Percentiles rank a stretch among this genome's conserved stretches.
These are phyloP conservation scores for Teleogryllus occipitalis DNA, from an alignment of 1,140 invertebrate species.

Conservation along the genomic window DNA sequence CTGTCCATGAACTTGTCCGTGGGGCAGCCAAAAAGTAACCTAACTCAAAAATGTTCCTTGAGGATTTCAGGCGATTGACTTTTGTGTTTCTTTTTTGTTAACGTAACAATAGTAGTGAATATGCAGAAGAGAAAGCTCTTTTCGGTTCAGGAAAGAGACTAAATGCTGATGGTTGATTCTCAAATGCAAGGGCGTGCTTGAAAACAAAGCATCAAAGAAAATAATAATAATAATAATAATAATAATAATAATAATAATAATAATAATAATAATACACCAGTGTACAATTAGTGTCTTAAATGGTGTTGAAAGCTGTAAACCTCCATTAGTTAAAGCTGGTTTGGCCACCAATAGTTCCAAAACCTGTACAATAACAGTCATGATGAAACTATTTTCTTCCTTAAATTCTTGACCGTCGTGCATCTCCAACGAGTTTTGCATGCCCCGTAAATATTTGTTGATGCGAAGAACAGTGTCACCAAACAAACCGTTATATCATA, in stretches of 20 bases:
- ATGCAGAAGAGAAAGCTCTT: too few species aligned
- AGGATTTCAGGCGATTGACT: background rate
- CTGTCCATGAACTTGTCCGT: background rate
- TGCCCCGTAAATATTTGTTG: background rate
- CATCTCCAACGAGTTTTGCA: background rate
- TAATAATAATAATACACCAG: too few species aligned
- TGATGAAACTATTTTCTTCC: background rate
- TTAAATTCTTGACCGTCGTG: background rate
- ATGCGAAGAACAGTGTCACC: background rate
- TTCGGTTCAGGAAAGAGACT: too few species aligned
- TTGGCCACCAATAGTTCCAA: background rate
- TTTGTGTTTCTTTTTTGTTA: background rate
- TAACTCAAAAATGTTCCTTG: background rate
- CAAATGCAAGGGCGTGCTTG: background rate
- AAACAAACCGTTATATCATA: background rate
- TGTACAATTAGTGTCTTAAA: background rate
- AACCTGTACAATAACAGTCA: background rate
- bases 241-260: background rate
- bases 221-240: background rate
- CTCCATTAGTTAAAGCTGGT: background rate
- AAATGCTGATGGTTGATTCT: background rate
- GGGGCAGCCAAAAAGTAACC: background rate
- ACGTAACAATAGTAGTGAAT: background rate
- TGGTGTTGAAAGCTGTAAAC: background rate
- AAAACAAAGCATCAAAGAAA: background rate